Evolutionary conservation across 2,797 vertebrate species (phyloP).

Genomic region (Fringilla coelebs): DNA sequence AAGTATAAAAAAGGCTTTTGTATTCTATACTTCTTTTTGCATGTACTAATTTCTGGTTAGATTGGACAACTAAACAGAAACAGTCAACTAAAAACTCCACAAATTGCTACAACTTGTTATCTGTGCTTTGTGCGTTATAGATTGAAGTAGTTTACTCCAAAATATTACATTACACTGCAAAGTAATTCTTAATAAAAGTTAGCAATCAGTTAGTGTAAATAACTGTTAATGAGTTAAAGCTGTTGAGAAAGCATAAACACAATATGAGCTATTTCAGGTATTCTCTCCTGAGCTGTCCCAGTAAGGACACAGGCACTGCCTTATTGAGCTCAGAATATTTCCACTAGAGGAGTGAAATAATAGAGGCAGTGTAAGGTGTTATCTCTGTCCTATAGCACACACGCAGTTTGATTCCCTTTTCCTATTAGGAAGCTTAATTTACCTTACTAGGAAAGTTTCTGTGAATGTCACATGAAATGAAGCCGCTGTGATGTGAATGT

Average conservation of each 20-base stretch:
- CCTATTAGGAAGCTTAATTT: not conserved
- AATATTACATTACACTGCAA: not conserved
- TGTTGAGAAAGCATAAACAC: not conserved
- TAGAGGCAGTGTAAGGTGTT: not conserved
- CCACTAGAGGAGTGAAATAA: not conserved
- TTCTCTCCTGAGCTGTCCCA: not conserved
- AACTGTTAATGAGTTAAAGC: not conserved
- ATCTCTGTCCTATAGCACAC: not conserved
- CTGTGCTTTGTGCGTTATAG: not conserved
- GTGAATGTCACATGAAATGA: not conserved
- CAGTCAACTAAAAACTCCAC: not conserved
- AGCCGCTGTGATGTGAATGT: not conserved
- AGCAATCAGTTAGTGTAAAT: not conserved
- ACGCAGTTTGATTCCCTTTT: not conserved
- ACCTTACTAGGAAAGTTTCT: not conserved
- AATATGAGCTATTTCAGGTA: not conserved
- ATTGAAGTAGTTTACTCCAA: not conserved
- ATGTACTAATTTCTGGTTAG: not conserved
- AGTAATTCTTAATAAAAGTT: not conserved
- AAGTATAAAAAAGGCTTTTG: not conserved
- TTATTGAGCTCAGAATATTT: not conserved
- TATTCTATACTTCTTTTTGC: not conserved
- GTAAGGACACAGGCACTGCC: not conserved
- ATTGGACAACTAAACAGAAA: not conserved
- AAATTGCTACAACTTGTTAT: not conserved